Conservation (phyloP, 1,140 invertebrate species). For the Neotoxoptera formosana region DNA sequence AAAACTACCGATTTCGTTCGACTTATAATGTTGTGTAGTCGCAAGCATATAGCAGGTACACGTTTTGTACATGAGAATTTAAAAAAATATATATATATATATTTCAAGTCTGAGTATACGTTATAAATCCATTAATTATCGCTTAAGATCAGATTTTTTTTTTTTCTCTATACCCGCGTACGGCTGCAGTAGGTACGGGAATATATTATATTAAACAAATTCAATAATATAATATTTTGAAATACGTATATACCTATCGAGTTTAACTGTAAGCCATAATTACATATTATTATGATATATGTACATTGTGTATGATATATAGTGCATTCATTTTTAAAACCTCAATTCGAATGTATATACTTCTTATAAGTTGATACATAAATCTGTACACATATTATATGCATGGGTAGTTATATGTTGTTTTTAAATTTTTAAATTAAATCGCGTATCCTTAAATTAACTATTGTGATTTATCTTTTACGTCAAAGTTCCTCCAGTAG, state of each 20-base stretch:
- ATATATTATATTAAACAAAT: neutral
- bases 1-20: neutral
- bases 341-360: neutral
- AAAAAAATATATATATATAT: too few relatives aligned
- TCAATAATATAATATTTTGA: neutral
- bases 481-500: neutral
- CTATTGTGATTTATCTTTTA: neutral
- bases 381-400: neutral
- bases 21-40: neutral
- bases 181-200: neutral
- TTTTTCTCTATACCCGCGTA: neutral
- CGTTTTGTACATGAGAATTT: too few relatives aligned
- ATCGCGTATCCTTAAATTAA: neutral
- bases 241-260: neutral
- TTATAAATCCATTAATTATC: neutral
- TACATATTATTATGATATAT: neutral
- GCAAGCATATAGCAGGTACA: neutral
- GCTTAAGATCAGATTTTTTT: neutral
- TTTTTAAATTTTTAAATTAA: neutral
- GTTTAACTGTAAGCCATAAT: neutral
- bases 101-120: neutral
- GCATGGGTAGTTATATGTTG: neutral
- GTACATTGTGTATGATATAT: neutral
- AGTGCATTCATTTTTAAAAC: neutral
- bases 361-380: slow-evolving; percentile 13